A percentile compares a stretch with the other conserved stretches of the same genome.
These are phyloP conservation scores for Camponotus fellah DNA, from an alignment of 2,888 invertebrate species.

Conservation along the genomic window DNA sequence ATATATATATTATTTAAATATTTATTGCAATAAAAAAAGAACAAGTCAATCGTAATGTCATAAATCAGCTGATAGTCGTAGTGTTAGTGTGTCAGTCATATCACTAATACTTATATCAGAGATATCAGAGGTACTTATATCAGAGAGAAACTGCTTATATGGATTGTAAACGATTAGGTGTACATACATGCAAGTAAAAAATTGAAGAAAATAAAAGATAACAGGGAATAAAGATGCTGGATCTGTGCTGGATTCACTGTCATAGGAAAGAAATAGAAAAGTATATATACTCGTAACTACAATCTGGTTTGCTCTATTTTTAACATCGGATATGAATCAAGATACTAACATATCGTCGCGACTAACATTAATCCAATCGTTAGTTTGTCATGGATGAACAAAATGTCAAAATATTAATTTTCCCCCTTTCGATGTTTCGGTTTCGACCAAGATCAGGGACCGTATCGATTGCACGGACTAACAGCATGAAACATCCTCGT, in stretches of 20 bases:
- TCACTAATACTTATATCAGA: not conserved
- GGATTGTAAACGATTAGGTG: not conserved
- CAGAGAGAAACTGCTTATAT: too few species aligned
- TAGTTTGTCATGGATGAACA: constrained; percentile 1
- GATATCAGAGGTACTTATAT: too few species aligned
- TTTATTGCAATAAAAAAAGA: not conserved
- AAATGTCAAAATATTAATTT: constrained; percentile 25
- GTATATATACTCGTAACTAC: not conserved
- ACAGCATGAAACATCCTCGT: not conserved
- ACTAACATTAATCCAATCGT: constrained; percentile 19
- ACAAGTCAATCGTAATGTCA: not conserved
- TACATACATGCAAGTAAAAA: not conserved
- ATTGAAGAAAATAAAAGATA: constrained; percentile 11
- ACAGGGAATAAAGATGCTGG: constrained; percentile 20
- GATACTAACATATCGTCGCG: constrained; percentile 7
- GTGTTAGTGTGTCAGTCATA: not conserved
- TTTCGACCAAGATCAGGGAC: not conserved
- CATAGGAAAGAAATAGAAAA: not conserved
- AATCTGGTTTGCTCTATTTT: not conserved
- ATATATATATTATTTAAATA: not conserved
- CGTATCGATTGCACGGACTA: not conserved
- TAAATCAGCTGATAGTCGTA: not conserved
- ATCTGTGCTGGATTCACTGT: constrained; percentile 6
- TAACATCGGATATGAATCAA: not conserved
- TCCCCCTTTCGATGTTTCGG: not conserved